Conservation (phyloP, 1,140 invertebrate species). For the Ceratina australensis region DNA sequence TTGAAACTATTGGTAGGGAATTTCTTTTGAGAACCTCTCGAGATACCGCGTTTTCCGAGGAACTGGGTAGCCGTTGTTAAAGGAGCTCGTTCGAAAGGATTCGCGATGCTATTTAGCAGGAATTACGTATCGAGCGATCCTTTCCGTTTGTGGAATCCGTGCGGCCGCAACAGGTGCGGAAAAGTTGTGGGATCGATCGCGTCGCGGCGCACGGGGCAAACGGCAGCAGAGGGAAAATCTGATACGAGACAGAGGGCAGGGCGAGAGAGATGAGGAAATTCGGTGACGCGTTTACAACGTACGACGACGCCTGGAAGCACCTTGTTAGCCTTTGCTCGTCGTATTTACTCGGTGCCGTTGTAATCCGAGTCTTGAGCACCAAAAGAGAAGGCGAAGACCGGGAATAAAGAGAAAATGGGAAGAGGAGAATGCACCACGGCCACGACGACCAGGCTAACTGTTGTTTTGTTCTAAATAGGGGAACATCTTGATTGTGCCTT, state of each 20-base stretch:
- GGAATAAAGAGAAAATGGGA: not conserved
- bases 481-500: conserved; percentile 59
- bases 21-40: too few relatives aligned
- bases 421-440: conserved; percentile 9
- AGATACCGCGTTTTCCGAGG: too few relatives aligned
- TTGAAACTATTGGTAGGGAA: too few relatives aligned
- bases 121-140: too few relatives aligned
- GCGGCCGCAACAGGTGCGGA: conserved; percentile 44
- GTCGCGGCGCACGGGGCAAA: not conserved
- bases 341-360: not conserved
- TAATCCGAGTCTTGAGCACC: conserved; percentile 1
- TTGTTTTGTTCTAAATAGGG: conserved; percentile 59
- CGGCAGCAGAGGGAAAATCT: conserved; percentile 39
- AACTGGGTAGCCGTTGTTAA: too few relatives aligned
- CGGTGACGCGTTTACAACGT: conserved; percentile 15
- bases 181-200: conserved; percentile 33
- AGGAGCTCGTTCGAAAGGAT: too few relatives aligned
- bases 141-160: not conserved
- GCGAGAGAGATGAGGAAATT: conserved; percentile 12
- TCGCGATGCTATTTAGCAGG: too few relatives aligned
- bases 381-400: not conserved
- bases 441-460: conserved; percentile 52
- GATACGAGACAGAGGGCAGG: conserved; percentile 28
- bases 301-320: conserved; percentile 4
- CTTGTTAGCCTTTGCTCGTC: conserved; percentile 24